Evolutionary conservation across 2,888 invertebrate genomes (phyloP), one percentile per base, ranked within the genome.

Genomic region (Himalopsyche tibetana): DNA sequence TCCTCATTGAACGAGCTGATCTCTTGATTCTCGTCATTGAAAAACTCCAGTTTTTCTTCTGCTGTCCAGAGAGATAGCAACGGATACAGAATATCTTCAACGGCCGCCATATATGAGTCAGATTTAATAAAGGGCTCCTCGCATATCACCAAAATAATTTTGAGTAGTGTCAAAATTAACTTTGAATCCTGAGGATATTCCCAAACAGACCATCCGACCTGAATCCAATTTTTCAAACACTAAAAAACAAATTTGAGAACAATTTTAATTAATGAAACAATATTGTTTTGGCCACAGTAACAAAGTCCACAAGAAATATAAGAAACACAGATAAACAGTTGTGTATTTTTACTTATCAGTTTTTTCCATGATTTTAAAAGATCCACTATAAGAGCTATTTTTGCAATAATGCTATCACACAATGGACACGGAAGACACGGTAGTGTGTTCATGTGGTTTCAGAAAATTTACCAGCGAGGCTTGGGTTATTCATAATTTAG

Each of bases 141-240:
- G 38, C 82, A 82, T 4, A 83, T 51, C 17, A 80, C 56, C 51
- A 69, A 82, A 5, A 88, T 15, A 17, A 88, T 55, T 69, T 88
- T 88, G 56, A 74, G 87, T 15, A 88, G 69, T n/a, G 82, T 38
- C 8, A 83, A 42, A 45, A 88, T 82, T 11, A 88, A 42, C 17
- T 85, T 40, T 15, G 42, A 82, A 55, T 88, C 88, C 5, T 74
- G 42, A 4, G 28, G 42, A 56, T 83, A 83, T 15, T 51, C 86
- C 86, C 86, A 88, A 17, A 88, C 87, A 9, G 85, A 82, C 88
- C 88, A 88, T 38, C 87, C 87, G 80, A 87, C 79, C 45, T 82
- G 74, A 42, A 88, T 42, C 88, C 88, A 88, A 40, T 63, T 51
- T 55, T 74, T 82, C 19, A 88, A 42, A 84, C 87, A 85, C 88